Evolutionary conservation across 2,888 invertebrate genomes (phyloP).

Genomic region (Linnaemya vulpina): DNA sequence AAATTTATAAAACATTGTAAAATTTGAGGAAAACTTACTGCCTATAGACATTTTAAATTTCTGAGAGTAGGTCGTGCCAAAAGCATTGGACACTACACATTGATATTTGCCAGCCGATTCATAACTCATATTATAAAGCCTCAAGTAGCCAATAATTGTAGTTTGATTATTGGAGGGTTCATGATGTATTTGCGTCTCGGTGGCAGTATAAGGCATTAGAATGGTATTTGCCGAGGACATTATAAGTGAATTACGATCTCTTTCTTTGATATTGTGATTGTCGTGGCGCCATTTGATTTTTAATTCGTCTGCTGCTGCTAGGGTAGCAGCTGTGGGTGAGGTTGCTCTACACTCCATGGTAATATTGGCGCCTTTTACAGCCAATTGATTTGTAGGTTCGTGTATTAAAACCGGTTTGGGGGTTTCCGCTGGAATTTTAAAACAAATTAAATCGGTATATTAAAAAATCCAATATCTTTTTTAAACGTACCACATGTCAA

Average conservation of each 20-base stretch:
- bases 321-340: slow-evolving; percentile 89
- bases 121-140: slow-evolving; percentile 90
- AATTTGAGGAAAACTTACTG: slow-evolving; percentile 83
- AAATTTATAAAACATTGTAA: background rate
- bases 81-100: slow-evolving; percentile 94
- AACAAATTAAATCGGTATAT: no score
- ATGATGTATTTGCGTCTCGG: slow-evolving; percentile 82
- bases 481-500: slow-evolving; percentile 85
- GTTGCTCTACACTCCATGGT: slow-evolving; percentile 92
- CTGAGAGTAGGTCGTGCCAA: slow-evolving; percentile 94
- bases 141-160: slow-evolving; percentile 88
- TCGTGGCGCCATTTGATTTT: slow-evolving; percentile 95
- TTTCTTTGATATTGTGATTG: slow-evolving; percentile 85
- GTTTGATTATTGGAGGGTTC: slow-evolving; percentile 84
- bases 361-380: slow-evolving; percentile 94
- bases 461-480: no score
- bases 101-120: slow-evolving; percentile 95
- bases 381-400: slow-evolving; percentile 91
- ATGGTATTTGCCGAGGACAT: slow-evolving; percentile 40
- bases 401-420: slow-evolving; percentile 93
- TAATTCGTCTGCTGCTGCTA: slow-evolving; percentile 85
- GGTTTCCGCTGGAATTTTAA: slow-evolving; percentile 84
- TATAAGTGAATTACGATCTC: slow-evolving; percentile 47
- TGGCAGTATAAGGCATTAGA: slow-evolving; percentile 75
- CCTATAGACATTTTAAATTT: slow-evolving; percentile 94